A percentile compares a stretch with the other conserved stretches of the same genome.
Conservation (phyloP, 2,888 invertebrate genomes). For the Dryadula phaetusa region DNA sequence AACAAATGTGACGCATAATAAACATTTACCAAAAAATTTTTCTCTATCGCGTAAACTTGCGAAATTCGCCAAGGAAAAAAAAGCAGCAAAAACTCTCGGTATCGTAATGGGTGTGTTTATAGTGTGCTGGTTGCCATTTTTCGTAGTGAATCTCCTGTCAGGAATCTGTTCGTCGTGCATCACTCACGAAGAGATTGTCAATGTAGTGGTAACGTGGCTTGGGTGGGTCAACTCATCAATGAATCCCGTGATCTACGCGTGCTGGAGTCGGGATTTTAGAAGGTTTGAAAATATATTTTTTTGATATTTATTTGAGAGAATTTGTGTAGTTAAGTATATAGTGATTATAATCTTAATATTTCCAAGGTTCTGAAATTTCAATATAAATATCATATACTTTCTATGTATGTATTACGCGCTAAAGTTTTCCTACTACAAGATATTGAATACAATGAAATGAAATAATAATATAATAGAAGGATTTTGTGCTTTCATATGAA, state of each 20-base stretch:
- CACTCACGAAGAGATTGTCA: slow-evolving; percentile 93
- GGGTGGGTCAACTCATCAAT: slow-evolving; percentile 98
- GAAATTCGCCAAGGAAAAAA: slow-evolving; percentile 98
- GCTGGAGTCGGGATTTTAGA: slow-evolving; percentile 98
- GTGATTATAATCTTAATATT: too few species aligned
- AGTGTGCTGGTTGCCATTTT: slow-evolving; percentile 98
- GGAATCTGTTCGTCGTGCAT: slow-evolving; percentile 95
- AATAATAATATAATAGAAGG: not conserved
- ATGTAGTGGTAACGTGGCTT: slow-evolving; percentile 95
- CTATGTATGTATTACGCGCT: not conserved
- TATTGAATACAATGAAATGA: not conserved
- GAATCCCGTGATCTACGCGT: slow-evolving; percentile 99
- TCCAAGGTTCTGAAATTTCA: too few species aligned
- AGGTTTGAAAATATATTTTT: slow-evolving; percentile 83
- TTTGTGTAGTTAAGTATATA: too few species aligned
- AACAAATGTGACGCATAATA: slow-evolving; percentile 84
- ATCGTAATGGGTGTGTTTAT: slow-evolving; percentile 99
- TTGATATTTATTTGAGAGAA: too few species aligned
- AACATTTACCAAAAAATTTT: slow-evolving; percentile 93
- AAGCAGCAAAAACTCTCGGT: slow-evolving; percentile 98
- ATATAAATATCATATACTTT: too few species aligned
- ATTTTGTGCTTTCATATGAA: not conserved
- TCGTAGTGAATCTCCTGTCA: slow-evolving; percentile 95
- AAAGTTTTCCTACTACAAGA: not conserved
- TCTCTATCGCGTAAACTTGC: slow-evolving; percentile 96